phyloP scores from a whole-genome alignment of 2,888 invertebrate genomes.

The Nemotelus pantherinus region DNA sequence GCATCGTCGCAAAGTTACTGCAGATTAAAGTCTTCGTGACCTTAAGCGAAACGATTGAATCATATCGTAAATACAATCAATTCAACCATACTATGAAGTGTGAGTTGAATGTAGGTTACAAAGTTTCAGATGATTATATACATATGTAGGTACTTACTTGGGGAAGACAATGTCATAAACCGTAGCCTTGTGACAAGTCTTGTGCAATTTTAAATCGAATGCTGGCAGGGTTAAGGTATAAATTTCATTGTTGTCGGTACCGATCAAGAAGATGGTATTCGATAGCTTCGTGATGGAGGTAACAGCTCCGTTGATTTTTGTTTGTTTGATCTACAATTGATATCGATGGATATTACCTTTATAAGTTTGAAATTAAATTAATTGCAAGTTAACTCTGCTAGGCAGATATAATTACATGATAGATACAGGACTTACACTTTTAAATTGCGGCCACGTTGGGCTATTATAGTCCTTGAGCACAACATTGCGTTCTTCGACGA shows the following conservation, averaged over 20 bases:
- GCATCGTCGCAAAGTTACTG: background rate
- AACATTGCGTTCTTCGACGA: constrained; percentile 71
- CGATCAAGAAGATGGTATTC: constrained; percentile 74
- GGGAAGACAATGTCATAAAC: constrained; percentile 88
- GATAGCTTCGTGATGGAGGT: constrained; percentile 77
- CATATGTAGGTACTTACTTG: constrained; percentile 67
- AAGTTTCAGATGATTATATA: background rate
- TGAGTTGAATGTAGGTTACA: no score
- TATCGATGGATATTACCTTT: no score
- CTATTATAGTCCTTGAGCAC: constrained; percentile 62
- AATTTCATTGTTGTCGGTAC: constrained; percentile 83
- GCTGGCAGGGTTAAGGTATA: constrained; percentile 76
- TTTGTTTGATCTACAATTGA: constrained; percentile 66
- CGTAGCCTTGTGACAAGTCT: constrained; percentile 83
- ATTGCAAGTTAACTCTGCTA: background rate
- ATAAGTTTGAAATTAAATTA: background rate
- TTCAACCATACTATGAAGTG: no score
- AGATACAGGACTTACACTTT: constrained; percentile 62
- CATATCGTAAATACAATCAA: background rate
- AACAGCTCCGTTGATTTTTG: constrained; percentile 73
- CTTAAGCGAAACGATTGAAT: constrained; percentile 5
- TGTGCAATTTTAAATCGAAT: constrained; percentile 75
- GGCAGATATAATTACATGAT: background rate
- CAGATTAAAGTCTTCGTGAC: constrained; percentile 23
- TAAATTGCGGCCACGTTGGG: constrained; percentile 70